phyloP scores from a whole-genome alignment of 2,888 invertebrate species.

The Mesodorylaimus sp. region DNA sequence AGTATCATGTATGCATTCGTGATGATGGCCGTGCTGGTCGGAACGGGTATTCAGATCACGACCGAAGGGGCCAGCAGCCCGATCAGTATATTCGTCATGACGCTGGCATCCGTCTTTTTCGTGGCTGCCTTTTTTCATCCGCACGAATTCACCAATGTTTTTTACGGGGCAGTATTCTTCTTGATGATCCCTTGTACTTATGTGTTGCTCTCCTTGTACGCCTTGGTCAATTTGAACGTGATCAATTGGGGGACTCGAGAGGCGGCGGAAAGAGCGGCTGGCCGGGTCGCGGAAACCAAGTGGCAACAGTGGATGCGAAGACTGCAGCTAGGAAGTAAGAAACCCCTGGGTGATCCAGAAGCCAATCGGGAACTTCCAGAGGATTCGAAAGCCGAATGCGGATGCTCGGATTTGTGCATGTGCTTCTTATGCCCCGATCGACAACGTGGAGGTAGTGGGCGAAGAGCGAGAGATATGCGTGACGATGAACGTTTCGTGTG shows the following conservation, averaged over 20 bases:
- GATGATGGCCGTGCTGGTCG: conserved; percentile 69
- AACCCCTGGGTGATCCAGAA: neutral
- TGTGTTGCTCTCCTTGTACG: conserved; percentile 71
- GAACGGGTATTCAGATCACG: conserved; percentile 55
- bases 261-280: conserved; percentile 34
- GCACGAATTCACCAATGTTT: conserved; percentile 26
- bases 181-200: conserved; percentile 87
- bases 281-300: conserved; percentile 16
- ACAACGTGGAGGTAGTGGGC: neutral
- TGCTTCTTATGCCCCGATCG: conserved; percentile 10
- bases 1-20: conserved; percentile 59
- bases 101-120: conserved; percentile 46
- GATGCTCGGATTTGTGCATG: conserved; percentile 11
- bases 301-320: conserved; percentile 19
- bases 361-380: neutral
- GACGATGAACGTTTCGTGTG: conserved; percentile 8
- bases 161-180: conserved; percentile 50
- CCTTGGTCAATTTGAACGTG: conserved; percentile 75
- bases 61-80: conserved; percentile 47
- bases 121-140: conserved; percentile 51
- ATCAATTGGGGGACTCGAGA: conserved; percentile 88
- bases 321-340: neutral
- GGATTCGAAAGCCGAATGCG: neutral
- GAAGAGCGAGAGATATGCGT: too few relatives aligned
- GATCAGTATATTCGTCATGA: conserved; percentile 60